Evolutionary conservation across 37 sponge, comb jelly and placozoan species (phyloP).

Genomic region (Ephydatia muelleri): DNA sequence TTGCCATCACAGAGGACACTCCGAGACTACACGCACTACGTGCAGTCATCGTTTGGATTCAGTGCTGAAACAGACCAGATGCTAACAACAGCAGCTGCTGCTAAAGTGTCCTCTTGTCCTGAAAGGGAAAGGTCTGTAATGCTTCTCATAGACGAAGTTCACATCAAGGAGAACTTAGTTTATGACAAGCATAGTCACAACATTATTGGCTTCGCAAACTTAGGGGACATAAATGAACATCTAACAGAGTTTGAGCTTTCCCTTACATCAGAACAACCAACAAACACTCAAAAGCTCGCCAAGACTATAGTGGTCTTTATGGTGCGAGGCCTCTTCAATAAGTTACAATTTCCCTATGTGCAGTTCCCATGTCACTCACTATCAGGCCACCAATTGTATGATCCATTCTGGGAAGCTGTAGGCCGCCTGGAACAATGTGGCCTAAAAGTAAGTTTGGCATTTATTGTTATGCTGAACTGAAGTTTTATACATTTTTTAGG

Average conservation of each 20-base stretch:
- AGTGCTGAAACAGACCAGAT: too few relatives aligned
- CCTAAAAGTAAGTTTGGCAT: too few relatives aligned
- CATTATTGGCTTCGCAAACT: constrained; percentile 37
- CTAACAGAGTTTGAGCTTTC: neutral
- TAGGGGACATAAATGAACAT: constrained; percentile 12
- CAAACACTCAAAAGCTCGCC: neutral
- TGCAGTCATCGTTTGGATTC: constrained; percentile 19
- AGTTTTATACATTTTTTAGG: neutral
- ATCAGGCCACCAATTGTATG: too few relatives aligned
- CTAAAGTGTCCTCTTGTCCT: too few relatives aligned
- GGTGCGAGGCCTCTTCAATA: too few relatives aligned
- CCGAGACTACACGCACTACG: constrained; percentile 24
- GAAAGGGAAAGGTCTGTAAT: constrained; percentile 8
- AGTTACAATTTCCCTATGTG: too few relatives aligned
- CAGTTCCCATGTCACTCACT: too few relatives aligned
- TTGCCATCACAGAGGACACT: constrained; percentile 28
- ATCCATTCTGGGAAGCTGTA: too few relatives aligned
- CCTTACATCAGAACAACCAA: neutral
- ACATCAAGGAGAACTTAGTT: constrained; percentile 45
- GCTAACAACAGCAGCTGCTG: too few relatives aligned
- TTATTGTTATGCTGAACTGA: too few relatives aligned
- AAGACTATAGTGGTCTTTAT: constrained; percentile 11
- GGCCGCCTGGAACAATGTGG: too few relatives aligned
- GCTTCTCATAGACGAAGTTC: constrained; percentile 40
- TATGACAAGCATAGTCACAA: constrained; percentile 33